phyloP scores from a whole-genome alignment of 1,140 invertebrate species.

The Telenomus remus region DNA sequence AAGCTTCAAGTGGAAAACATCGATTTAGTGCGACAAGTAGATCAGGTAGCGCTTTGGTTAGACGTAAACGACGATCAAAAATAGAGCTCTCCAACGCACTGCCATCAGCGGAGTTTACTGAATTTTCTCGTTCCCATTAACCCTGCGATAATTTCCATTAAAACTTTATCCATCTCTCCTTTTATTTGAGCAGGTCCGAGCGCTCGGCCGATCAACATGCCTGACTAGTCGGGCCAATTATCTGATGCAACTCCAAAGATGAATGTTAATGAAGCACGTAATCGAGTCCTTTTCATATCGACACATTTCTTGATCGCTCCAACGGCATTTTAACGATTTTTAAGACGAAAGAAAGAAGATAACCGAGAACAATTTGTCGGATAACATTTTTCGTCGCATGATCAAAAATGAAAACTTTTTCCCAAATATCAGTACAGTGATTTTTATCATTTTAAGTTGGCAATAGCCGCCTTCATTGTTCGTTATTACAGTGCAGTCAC shows the following conservation, averaged over 20 bases:
- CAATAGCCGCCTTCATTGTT: no score
- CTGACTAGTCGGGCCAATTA: slow-evolving; percentile 27
- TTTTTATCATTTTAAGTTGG: no score
- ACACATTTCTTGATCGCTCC: neutral
- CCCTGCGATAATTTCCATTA: slow-evolving; percentile 45
- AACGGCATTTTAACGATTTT: no score
- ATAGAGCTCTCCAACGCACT: slow-evolving; percentile 13
- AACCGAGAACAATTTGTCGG: no score
- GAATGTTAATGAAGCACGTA: slow-evolving; percentile 43
- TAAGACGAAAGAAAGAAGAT: no score
- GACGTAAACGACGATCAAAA: neutral
- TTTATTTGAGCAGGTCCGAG: slow-evolving; percentile 14
- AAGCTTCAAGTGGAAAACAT: slow-evolving; percentile 33
- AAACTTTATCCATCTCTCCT: slow-evolving; percentile 53
- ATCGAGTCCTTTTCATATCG: slow-evolving; percentile 35
- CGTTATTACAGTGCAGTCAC: no score
- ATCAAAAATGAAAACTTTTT: no score
- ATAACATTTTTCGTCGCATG: no score
- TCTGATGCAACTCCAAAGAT: slow-evolving; percentile 30
- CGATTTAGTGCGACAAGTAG: slow-evolving; percentile 40
- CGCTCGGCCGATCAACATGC: slow-evolving; percentile 28
- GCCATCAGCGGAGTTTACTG: slow-evolving; percentile 38
- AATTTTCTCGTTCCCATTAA: slow-evolving; percentile 45
- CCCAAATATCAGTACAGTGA: no score
- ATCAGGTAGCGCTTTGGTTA: slow-evolving; percentile 22